Evolutionary conservation across 2,888 invertebrate species (phyloP), one percentile per base, ranked within the genome.

Genomic region (Nemurella pictetii): DNA sequence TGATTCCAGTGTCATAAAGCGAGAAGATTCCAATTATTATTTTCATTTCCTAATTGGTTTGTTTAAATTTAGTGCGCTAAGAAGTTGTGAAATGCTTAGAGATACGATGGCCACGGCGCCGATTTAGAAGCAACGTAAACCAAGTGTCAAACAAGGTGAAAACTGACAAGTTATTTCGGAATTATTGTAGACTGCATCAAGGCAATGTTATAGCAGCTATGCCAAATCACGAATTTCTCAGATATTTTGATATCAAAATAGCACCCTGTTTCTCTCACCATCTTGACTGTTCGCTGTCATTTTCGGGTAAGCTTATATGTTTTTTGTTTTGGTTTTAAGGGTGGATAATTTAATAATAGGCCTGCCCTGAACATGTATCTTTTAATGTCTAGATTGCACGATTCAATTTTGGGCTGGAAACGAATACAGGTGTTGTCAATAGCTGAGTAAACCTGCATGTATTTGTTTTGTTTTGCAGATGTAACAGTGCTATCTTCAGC

Each of bases 291-390:
- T 55, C 55, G 5, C 5, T 20, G 55, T 55, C 20, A 15, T 55
- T 20, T 55, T 55, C 55, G 55, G 55, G 55, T 55, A 20, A 25
- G 26, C 15, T 75, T 75, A 9, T 2, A 75, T 26, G 0, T 75
- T 75, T 75, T 26, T 9, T 75, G 75, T 27, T 9, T n/a, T 55
- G 20, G 55, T 55, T 55, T 55, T 55, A 55, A 27, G 75, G 75
- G 75, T 75, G 75, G 75, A 75, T 27, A 75, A 75, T 20, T 75
- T 75, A 75, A 27, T 25, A 75, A 75, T 75, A 75, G 28, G 75
- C 75, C 75, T 75, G 75, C 75, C 75, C 75, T 27, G 75, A 26
- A 27, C 0, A 25, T 75, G 55, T 55, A 12, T 55, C 20, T 55
- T 55, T 20, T 55, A 55, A 55, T n/a, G n/a, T n/a, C n/a, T n/a